Base-by-base conservation (phyloP, 1,140 invertebrate species). In the Solenopsis invicta region DNA sequence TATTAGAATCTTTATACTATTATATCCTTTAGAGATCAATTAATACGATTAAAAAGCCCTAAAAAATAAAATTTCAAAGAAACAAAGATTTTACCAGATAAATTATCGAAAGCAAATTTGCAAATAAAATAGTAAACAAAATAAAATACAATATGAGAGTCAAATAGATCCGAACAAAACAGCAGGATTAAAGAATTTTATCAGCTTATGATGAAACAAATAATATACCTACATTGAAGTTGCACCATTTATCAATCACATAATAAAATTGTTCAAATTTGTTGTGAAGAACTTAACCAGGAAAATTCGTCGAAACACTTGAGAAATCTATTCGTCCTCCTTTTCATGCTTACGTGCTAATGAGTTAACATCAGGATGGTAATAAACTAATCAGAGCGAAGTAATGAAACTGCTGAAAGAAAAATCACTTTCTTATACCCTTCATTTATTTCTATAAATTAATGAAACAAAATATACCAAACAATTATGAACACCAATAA, bases 361-460 rank as follows among this genome's bases (percentile, higher is more conserved):
- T 13, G 12, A 41, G 37, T 21, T 45, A 21, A 69, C 8, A 4
- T 45, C 18, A 16, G 64, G 10, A 45, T 18, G n/a, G n/a, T 61
- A 61, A 61, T 59, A 21, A 59, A 45, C 24, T 76, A 48, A 77
- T 29, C 10, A n/a, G n/a, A 24, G 5, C 16, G 16, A 71, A 29
- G 34, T 29, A 54, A 69, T 3, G 9, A 50, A 1, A 41, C 8
- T 18, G 3, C 4, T 54, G 9, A 45, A 71, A 12, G 3, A 54
- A 13, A 45, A 54, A 29, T 61, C 0, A 56, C 13, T 62, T 21
- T 37, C 48, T 16, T 29, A 29, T 52, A 18, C 24, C 6, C 29
- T 82, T 59, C 41, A 75, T 82, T 72, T 82, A 72, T 84, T 84
- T 61, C 41, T 75, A 54, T 52, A 48, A 84, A 61, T 78, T 78